Base-by-base conservation (phyloP, 2,888 invertebrate species). In the Choreutis nemorana region DNA sequence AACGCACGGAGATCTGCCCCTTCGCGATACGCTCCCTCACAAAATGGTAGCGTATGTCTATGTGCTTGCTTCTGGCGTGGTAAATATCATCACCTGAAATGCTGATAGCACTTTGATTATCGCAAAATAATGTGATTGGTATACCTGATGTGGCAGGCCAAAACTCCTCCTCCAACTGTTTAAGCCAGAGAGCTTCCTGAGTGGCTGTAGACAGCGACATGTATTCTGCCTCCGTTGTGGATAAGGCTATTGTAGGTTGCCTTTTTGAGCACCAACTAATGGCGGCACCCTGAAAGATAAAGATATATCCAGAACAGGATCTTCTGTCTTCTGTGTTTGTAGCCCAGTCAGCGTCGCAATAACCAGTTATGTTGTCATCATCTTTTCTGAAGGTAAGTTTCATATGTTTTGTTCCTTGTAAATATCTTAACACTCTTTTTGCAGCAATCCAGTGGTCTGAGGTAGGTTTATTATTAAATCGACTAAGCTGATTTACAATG, bases 261-360 rank as follows among this genome's bases (percentile, higher is more conserved):
- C 45, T 48, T 28, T 31, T 36, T 2, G 38, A 22, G 12, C 34
- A 36, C 40, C 42, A 44, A 4, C 33, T 34, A 9, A 45, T 32
- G 3, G 32, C 21, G 5, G 29, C 27, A 16, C 34, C 34, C 15
- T 13, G 12, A 6, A 34, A 29, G 8, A 24, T 36, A 18, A 42
- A 48, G 23, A 14, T 13, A 24, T 40, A 44, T 1, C 48, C 42
- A 3, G 43, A 35, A 13, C 32, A 42, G 1, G 44, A 48, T 18
- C 30, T 34, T 22, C 47, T 30, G 23, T 37, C 37, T 1, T 30
- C 12, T 1, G 9, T 24, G 28, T 30, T 32, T 7, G 15, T 2
- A 8, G 30, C 36, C 32, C 32, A 37, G 24, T 37, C 41, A 7
- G 38, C 43, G 26, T 42, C 42, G 10, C 35, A 32, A n/a, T 14